Percentiles rank a stretch among this genome's conserved stretches.
phyloP scores from a whole-genome alignment of 2,113 vertebrate species.

The Hemichromis elongatus region DNA sequence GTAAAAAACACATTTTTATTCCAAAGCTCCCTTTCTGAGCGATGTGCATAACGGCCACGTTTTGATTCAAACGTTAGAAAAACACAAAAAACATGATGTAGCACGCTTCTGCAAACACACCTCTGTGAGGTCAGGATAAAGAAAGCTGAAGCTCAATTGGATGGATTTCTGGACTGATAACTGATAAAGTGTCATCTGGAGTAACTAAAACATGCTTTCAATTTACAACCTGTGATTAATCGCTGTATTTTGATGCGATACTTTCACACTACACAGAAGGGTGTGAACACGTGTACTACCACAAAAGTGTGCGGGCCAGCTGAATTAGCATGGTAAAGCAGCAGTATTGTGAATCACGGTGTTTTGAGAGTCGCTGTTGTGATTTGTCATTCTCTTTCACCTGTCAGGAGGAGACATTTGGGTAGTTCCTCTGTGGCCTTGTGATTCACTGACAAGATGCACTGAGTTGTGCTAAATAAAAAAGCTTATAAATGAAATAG shows the following conservation, averaged over 20 bases:
- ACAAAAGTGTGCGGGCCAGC: not conserved
- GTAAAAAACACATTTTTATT: not conserved
- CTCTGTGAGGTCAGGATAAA: not conserved
- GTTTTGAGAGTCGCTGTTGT: slow-evolving; percentile 18
- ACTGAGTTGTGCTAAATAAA: not conserved
- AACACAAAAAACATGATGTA: not conserved
- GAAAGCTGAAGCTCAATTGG: not conserved
- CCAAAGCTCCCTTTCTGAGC: not conserved
- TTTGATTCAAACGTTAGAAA: not conserved
- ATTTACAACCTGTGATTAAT: not conserved
- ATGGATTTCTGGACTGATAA: not conserved
- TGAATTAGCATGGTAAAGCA: not conserved
- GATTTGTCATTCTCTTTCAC: slow-evolving; percentile 23
- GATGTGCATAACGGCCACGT: not conserved
- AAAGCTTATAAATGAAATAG: not conserved
- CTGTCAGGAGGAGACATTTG: not conserved
- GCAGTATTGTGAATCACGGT: not conserved
- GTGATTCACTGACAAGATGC: not conserved
- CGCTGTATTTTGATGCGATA: not conserved
- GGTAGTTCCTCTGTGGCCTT: not conserved
- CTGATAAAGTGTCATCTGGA: not conserved
- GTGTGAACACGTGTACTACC: not conserved
- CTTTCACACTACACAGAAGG: not conserved
- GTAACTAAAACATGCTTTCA: not conserved
- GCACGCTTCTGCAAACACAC: not conserved